Percentiles rank a stretch among this genome's conserved stretches.
Evolutionary conservation across 1,140 invertebrate species (phyloP).

Genomic region (Brachionus asplanchnoidis): DNA sequence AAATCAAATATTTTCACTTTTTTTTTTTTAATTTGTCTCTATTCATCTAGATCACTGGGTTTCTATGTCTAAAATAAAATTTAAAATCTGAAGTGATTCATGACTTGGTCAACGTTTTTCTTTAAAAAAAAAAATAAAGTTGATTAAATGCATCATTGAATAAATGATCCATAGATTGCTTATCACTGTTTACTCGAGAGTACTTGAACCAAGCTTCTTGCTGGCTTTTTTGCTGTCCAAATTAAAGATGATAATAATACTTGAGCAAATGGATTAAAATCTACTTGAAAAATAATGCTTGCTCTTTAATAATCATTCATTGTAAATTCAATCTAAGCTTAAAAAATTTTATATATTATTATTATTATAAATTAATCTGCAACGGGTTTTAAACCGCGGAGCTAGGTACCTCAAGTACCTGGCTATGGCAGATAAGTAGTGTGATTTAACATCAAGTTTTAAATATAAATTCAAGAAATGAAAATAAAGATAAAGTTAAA

Average conservation of each 20-base stretch:
- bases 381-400: too few relatives aligned
- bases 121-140: background rate
- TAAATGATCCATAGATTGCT: background rate
- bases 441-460: too few relatives aligned
- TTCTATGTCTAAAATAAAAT: background rate
- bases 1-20: background rate
- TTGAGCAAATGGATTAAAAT: background rate
- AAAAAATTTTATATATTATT: too few relatives aligned
- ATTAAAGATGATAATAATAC: background rate
- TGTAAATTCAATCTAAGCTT: too few relatives aligned
- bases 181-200: background rate
- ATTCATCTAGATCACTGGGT: background rate
- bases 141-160: background rate
- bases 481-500: too few relatives aligned
- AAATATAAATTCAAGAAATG: too few relatives aligned
- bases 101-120: background rate
- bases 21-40: background rate
- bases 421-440: too few relatives aligned
- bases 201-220: background rate
- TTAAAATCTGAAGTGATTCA: background rate
- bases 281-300: background rate
- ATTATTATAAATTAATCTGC: too few relatives aligned
- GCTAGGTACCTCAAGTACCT: too few relatives aligned
- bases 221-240: background rate
- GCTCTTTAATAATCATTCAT: background rate